Base-by-base conservation (phyloP, 2,888 invertebrate genomes). In the Eilema caniola region DNA sequence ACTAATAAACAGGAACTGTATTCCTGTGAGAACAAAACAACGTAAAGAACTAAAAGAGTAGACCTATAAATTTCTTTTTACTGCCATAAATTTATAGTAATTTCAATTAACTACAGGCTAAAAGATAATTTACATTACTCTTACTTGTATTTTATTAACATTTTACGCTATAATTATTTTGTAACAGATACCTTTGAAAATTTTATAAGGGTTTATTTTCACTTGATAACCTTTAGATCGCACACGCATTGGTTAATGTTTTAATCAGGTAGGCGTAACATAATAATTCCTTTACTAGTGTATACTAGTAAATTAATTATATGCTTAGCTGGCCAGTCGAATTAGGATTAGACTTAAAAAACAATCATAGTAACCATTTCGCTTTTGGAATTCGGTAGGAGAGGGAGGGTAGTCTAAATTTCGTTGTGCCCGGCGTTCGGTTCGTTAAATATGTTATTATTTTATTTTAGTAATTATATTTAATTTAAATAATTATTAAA, bases 31-130 rank as follows among this genome's bases (percentile, higher is more conserved):
- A 37, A 23, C 67, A 64, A 68, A 69, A 73, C 71, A 71, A 74
- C 66, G 72, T 66, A 71, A 71, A 74, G 74, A 71, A 74, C 66
- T 73, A 66, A 71, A 71, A 74, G 74, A 62, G 59, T 59, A 31
- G 60, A 23, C 59, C 64, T 66, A 72, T 67, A 70, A 71, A 72
- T 67, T 75, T 65, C 66, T 71, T 73, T 74, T 70, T 72, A 72
- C 72, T 64, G 25, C 66, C 41, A 71, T 75, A 77, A 74, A 75
- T 79, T 72, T 63, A 11, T 64, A 69, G 31, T 69, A 69, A 74
- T 73, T 60, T 37, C 68, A 72, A 59, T 70, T 70, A 68, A 33
- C 56, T 67, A 64, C 60, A 63, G 41, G 57, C 56, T 41, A 37
- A 23, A 20, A 62, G 56, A 69, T 74, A 71, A 78, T 71, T 73